Evolutionary conservation across 2,113 vertebrate genomes (phyloP), one percentile per base, ranked within the genome.

Genomic region (Geococcyx californianus): DNA sequence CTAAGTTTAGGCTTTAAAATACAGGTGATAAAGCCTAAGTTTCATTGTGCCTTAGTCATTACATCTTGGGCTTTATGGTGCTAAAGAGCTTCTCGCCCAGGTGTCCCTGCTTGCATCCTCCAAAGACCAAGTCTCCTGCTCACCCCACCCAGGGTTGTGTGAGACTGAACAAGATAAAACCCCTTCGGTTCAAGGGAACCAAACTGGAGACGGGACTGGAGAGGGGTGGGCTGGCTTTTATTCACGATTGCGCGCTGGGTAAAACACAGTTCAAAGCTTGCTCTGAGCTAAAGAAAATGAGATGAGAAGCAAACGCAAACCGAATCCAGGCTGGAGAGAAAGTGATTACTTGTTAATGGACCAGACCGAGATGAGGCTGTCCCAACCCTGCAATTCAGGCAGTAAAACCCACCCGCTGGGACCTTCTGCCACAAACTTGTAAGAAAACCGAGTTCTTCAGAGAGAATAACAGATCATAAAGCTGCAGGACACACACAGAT

Each of bases 311-410:
- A 42, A 94, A 70, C 6, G 2, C 34, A 58, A 58, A 21, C 14
- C 1, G 1, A 68, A 76, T 15, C 31, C 7, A 8, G 58, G 77
- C 79, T 86, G 88, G 75, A 82, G 47, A 70, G 77, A 44, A 78
- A 79, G 82, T 19, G 74, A 96, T 90, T 94, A 31, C 88, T 94
- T 36, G 74, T 90, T 94, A 93, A 96, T 90, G 78, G 87, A 81
- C 33, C 87, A 81, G 62, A 38, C 25, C 4, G 19, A 47, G 75
- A 38, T 10, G 49, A 77, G 73, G 24, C 54, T 59, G n/a, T 44
- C 89, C 83, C 93, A 88, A 16, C 58, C 56, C 80, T 60, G 47
- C 60, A 11, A 74, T 93, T 90, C 86, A 56, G 55, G 85, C 87
- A 62, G 49, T 60, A 63, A 90, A 89, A 56, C 68, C 51, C 87